Conservation (phyloP, 2,888 invertebrate species). For the Deilephila porcellus region DNA sequence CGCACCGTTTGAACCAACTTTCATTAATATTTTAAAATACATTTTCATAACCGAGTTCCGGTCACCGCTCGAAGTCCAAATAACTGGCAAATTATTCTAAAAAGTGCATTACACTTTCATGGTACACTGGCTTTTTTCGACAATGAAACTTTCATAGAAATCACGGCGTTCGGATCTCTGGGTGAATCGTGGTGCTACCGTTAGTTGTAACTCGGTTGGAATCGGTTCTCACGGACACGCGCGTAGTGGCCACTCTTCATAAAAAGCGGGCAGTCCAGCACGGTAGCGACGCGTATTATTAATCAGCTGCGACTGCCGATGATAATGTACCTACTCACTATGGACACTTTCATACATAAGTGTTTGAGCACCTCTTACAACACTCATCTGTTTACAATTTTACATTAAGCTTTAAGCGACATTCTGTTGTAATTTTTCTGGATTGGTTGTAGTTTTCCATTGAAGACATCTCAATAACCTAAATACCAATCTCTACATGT, state of each 20-base stretch:
- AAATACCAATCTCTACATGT: too few relatives aligned
- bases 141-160: constrained; percentile 43
- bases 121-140: constrained; percentile 24
- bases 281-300: constrained; percentile 72
- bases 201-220: constrained; percentile 46
- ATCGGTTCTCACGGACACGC: constrained; percentile 80
- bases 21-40: constrained; percentile 2
- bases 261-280: constrained; percentile 55
- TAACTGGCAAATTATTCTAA: constrained; percentile 28
- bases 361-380: neutral
- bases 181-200: constrained; percentile 38
- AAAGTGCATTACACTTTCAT: constrained; percentile 21
- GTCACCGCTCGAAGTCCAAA: constrained; percentile 15
- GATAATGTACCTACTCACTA: constrained; percentile 45
- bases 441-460: too few relatives aligned
- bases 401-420: too few relatives aligned
- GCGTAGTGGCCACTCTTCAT: constrained; percentile 63
- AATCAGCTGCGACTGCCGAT: constrained; percentile 64
- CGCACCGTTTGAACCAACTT: neutral
- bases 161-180: constrained; percentile 25
- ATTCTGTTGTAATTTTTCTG: too few relatives aligned
- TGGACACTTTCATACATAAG: constrained; percentile 53
- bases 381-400: neutral
- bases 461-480: too few relatives aligned
- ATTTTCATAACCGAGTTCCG: constrained; percentile 10